These are phyloP conservation scores for Lingula anatina DNA, from an alignment of 2,888 invertebrate species.

Conservation along the genomic window DNA sequence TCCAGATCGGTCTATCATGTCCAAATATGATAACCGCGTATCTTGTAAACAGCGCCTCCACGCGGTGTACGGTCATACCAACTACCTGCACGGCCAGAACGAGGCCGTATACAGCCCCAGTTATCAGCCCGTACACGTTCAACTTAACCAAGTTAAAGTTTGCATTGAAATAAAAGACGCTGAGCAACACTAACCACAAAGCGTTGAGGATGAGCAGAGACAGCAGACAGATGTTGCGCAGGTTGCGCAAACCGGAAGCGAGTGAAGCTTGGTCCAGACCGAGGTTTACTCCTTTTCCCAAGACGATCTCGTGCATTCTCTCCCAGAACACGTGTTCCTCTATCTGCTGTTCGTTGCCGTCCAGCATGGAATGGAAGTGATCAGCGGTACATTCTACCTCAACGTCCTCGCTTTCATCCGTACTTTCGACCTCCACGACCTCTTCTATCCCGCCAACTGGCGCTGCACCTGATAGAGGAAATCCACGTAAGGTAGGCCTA, in stretches of 20 bases:
- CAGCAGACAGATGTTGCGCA: constrained; percentile 15
- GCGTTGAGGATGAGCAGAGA: constrained; percentile 15
- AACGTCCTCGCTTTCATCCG: too few relatives aligned
- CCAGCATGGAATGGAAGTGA: constrained; percentile 9
- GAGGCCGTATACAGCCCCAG: constrained; percentile 18
- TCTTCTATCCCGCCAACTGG: constrained; percentile 4
- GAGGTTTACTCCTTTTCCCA: constrained; percentile 16
- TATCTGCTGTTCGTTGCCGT: constrained; percentile 6
- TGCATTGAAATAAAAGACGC: constrained; percentile 18
- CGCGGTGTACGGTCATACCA: constrained; percentile 22
- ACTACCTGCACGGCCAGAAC: constrained; percentile 19
- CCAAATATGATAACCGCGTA: too few relatives aligned
- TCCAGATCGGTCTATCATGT: too few relatives aligned
- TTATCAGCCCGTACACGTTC: constrained; percentile 18
- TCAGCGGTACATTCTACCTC: too few relatives aligned
- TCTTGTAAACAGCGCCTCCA: too few relatives aligned
- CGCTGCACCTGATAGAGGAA: too few relatives aligned
- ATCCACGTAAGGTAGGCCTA: too few relatives aligned
- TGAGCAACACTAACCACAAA: constrained; percentile 15
- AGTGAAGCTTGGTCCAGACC: constrained; percentile 15
- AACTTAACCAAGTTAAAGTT: constrained; percentile 11
- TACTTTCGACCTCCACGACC: too few relatives aligned
- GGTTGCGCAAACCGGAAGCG: constrained; percentile 11
- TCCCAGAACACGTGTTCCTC: constrained; percentile 20
- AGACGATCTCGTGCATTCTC: constrained; percentile 9